Evolutionary conservation across 1,140 invertebrate genomes (phyloP).

Genomic region (Coboldia fuscipes): DNA sequence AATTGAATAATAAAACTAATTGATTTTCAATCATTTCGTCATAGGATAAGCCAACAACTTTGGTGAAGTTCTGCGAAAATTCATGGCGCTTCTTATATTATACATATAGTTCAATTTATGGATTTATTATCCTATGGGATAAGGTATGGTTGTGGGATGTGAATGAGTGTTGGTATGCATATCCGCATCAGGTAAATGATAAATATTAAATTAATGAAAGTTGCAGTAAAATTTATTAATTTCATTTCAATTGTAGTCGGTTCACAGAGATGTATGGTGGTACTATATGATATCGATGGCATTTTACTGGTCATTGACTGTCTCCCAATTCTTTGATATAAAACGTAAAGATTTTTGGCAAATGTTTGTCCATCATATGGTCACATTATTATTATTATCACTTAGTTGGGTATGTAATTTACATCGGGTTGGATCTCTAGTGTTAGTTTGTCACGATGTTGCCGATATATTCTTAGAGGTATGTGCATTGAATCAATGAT

Average conservation of each 20-base stretch:
- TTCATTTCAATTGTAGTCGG: conserved; percentile 25
- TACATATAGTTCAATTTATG: conserved; percentile 60
- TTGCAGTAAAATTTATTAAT: not conserved
- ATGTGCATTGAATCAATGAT: conserved; percentile 8
- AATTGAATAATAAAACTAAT: not conserved
- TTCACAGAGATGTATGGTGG: conserved; percentile 65
- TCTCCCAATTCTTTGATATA: conserved; percentile 85
- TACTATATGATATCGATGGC: conserved; percentile 90
- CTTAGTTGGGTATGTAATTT: conserved; percentile 92
- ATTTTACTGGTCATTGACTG: conserved; percentile 88
- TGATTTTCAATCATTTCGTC: not conserved
- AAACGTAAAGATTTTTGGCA: conserved; percentile 93
- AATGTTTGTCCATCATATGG: conserved; percentile 94
- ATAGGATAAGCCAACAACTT: conserved; percentile 60
- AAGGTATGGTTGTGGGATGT: conserved; percentile 92
- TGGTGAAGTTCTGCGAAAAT: conserved; percentile 84
- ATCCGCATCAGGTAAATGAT: conserved; percentile 35
- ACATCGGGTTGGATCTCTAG: conserved; percentile 73
- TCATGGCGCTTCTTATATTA: conserved; percentile 83
- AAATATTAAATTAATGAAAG: too few species aligned
- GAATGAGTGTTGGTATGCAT: conserved; percentile 71
- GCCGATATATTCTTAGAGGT: conserved; percentile 91
- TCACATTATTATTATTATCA: conserved; percentile 69
- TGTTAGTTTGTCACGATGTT: conserved; percentile 81
- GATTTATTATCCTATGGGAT: conserved; percentile 66